Evolutionary conservation across 1,140 invertebrate genomes (phyloP), one percentile per base, ranked within the genome.

Genomic region (Manduca sexta): DNA sequence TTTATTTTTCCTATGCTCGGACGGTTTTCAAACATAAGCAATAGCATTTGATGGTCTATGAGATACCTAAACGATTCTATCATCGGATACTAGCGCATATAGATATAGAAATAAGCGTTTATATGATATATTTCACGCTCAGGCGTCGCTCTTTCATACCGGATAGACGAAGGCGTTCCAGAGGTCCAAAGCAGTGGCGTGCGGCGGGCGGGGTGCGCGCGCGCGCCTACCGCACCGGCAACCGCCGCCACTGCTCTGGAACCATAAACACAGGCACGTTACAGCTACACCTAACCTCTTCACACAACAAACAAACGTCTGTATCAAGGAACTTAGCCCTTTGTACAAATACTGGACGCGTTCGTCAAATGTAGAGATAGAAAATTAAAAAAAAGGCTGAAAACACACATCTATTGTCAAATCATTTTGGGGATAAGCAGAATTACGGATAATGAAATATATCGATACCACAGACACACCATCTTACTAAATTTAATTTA

Each of bases 131-230:
- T 40, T 61, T 31, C 55, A 66, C 74, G 71, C 70, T 73, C 80
- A 83, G 69, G 71, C 80, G 75, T 83, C 80, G 53, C 71, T 76
- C 74, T 67, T 57, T 69, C 84, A 81, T 87, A 87, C 86, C 84
- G 83, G 84, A 67, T 86, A 84, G 64, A 86, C 84, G 84, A 86
- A 87, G 83, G 84, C 84, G 82, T 86, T 87, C 86, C 86, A 87
- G 65, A 84, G 79, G 73, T 87, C 84, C 86, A 87, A 87, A 87
- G 86, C 86, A 87, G 85, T 87, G 85, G 85, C 85, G 83, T 85
- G 84, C 81, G 84, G 84, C 57, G 76, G 82, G 76, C 82, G 84
- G 69, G 79, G 65, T 64, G 75, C 65, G 69, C 80, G 80, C 65
- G 72, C 64, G 70, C 83, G 83, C 75, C 83, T 79, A 64, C 77